Percentiles rank a stretch among this genome's conserved stretches.
These are phyloP conservation scores for Leptopilina boulardi DNA, from an alignment of 1,140 invertebrate genomes.

Conservation along the genomic window DNA sequence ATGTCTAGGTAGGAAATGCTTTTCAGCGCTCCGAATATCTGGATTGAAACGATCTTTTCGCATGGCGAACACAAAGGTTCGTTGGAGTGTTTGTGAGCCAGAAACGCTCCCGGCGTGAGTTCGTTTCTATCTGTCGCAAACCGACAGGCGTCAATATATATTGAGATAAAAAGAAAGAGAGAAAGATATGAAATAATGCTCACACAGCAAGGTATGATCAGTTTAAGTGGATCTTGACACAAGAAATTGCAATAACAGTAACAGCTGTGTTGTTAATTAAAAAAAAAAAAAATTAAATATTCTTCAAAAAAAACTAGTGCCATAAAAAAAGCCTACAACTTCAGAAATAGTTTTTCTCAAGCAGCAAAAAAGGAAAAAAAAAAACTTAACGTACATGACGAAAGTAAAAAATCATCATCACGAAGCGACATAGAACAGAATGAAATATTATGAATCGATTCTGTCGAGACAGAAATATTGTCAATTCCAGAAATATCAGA, in stretches of 20 bases:
- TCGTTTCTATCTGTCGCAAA: conserved; percentile 21
- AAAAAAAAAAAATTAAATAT: neutral
- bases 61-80: conserved; percentile 27
- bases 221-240: neutral
- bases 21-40: conserved; percentile 15
- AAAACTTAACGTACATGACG: too few species aligned
- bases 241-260: conserved; percentile 15
- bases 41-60: conserved; percentile 22
- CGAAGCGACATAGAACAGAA: neutral
- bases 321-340: too few species aligned
- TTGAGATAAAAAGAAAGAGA: neutral
- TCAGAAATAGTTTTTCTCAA: too few species aligned
- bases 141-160: conserved; percentile 21
- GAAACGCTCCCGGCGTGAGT: conserved; percentile 11
- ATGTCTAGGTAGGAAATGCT: conserved; percentile 20
- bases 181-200: conserved; percentile 4
- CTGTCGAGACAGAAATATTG: conserved; percentile 3
- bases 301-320: too few species aligned
- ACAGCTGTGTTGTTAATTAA: neutral
- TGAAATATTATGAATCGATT: neutral
- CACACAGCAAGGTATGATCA: conserved; percentile 13
- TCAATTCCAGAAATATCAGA: conserved; percentile 3
- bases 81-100: conserved; percentile 22
- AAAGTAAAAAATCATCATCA: too few species aligned
- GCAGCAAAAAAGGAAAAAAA: too few species aligned